phyloP scores from a whole-genome alignment of 1,140 invertebrate genomes.

The Drosophila orosa region DNA sequence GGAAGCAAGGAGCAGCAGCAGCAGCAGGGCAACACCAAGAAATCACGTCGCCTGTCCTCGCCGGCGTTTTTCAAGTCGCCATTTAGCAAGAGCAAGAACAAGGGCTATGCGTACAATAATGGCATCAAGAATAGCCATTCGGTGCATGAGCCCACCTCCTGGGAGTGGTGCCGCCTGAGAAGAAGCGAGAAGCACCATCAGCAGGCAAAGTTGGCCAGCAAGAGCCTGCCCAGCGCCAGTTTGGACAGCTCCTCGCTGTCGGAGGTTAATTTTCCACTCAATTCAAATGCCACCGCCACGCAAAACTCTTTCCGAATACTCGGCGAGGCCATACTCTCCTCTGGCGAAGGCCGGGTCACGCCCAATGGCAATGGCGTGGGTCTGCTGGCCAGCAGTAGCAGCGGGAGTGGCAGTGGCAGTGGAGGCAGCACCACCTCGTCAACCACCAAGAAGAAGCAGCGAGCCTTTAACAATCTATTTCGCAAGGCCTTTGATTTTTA shows the following conservation, averaged over 20 bases:
- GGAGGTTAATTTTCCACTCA: slow-evolving; percentile 71
- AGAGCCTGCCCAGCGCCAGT: slow-evolving; percentile 54
- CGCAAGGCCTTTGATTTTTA: slow-evolving; percentile 77
- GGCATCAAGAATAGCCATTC: slow-evolving; percentile 63
- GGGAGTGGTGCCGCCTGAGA: slow-evolving; percentile 83
- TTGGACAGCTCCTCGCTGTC: slow-evolving; percentile 74
- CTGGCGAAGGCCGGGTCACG: slow-evolving; percentile 51
- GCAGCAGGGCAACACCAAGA: slow-evolving; percentile 79
- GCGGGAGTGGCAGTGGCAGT: slow-evolving; percentile 56
- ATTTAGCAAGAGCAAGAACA: slow-evolving; percentile 84
- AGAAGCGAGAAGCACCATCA: slow-evolving; percentile 55
- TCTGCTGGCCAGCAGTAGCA: slow-evolving; percentile 48
- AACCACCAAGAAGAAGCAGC: slow-evolving; percentile 78
- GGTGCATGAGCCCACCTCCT: slow-evolving; percentile 79
- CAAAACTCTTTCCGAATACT: slow-evolving; percentile 81
- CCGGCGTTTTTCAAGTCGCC: slow-evolving; percentile 88
- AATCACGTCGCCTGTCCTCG: slow-evolving; percentile 86
- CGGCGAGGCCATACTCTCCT: slow-evolving; percentile 72
- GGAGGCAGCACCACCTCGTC: slow-evolving; percentile 72
- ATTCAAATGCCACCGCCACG: slow-evolving; percentile 23
- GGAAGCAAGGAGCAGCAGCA: slow-evolving; percentile 64
- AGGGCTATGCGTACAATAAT: slow-evolving; percentile 52
- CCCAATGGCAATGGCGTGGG: slow-evolving; percentile 45
- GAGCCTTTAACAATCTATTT: slow-evolving; percentile 80
- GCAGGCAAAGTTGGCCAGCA: slow-evolving; percentile 31